These are phyloP conservation scores for Amphiprion clarkii DNA, from an alignment of 2,797 vertebrate genomes.

Conservation along the genomic window DNA sequence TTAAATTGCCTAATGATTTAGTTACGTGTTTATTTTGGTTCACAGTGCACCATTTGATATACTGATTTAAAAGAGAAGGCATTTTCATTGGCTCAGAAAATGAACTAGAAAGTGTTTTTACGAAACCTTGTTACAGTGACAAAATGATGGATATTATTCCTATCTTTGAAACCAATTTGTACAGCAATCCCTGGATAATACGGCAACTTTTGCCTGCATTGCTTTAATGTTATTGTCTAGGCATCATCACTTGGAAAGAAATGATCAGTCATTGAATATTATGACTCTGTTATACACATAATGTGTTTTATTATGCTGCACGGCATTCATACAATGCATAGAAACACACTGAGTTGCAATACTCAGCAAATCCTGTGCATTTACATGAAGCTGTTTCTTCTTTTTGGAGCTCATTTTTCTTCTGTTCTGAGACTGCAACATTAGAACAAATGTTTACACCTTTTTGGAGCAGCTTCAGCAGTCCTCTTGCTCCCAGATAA, in stretches of 20 bases:
- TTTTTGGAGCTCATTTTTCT: constrained; percentile 19
- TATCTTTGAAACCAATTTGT: constrained; percentile 64
- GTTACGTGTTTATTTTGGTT: constrained; percentile 66
- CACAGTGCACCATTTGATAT: constrained; percentile 46
- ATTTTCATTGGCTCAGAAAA: constrained; percentile 75
- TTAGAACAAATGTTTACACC: constrained; percentile 30
- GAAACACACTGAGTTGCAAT: not conserved
- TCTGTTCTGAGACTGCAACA: constrained; percentile 22
- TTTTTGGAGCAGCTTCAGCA: constrained; percentile 13
- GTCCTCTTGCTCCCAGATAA: constrained; percentile 16
- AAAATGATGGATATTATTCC: constrained; percentile 67
- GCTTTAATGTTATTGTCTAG: constrained; percentile 45
- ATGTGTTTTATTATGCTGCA: constrained; percentile 46
- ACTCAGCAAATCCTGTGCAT: not conserved
- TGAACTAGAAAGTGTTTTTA: constrained; percentile 45
- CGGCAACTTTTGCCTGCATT: constrained; percentile 33
- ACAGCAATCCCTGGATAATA: constrained; percentile 49
- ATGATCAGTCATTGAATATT: constrained; percentile 52
- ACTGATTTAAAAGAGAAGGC: constrained; percentile 36
- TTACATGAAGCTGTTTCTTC: constrained; percentile 22
- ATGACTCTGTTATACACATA: constrained; percentile 28
- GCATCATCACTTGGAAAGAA: constrained; percentile 28
- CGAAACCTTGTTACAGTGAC: constrained; percentile 46
- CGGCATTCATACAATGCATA: not conserved
- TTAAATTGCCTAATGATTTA: constrained; percentile 69